Base-by-base conservation (phyloP, 92 coral and sea anemone genomes). In the Anthopleura xanthogrammica region DNA sequence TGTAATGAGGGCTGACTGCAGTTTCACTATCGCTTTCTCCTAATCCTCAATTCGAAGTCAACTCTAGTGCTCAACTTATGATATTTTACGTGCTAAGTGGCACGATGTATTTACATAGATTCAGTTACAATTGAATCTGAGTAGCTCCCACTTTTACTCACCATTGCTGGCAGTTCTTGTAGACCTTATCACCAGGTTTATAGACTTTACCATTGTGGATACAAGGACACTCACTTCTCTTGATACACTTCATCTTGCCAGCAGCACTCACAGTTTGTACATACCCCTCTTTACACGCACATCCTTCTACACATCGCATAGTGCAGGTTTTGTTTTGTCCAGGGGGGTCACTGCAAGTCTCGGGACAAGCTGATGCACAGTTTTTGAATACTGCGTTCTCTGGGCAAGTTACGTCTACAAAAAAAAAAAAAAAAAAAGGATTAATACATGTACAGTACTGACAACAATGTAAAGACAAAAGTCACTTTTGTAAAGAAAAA, bases 281-380 rank as follows among this genome's bases (percentile, higher is more conserved):
- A 80, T 81, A 83, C 24, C 92, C 95, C 64, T 83, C 87, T 82
- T 87, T 84, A 80, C 95, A 92, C 77, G 90, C 89, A 74, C 95
- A 92, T 8, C 95, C 95, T 82, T 92, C 95, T 42, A 89, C 91
- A 66, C 95, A 92, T 8, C 90, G 86, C 91, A 92, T 90, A 75
- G 86, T 84, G 58, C 95, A 92, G 41, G 85, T 83, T 14, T 87
- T 79, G 74, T 87, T 85, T 57, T 77, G 84, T 24, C 85, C 93
- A 65, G 89, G 90, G 80, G 90, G 89, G 78, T 81, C 89, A 60
- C 76, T 83, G 70, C 95, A 92, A 54, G 93, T 87, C 60, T 78
- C 82, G 16, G 91, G 93, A 72, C 93, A 92, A 9, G 93, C 89
- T 58, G 93, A 80, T 43, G 84, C 90, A 79, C 95, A 90, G 68